Percentiles rank a stretch among this genome's conserved stretches.
phyloP scores from a whole-genome alignment of 64 coral and sea anemone species.

The Anthopleura sola region DNA sequence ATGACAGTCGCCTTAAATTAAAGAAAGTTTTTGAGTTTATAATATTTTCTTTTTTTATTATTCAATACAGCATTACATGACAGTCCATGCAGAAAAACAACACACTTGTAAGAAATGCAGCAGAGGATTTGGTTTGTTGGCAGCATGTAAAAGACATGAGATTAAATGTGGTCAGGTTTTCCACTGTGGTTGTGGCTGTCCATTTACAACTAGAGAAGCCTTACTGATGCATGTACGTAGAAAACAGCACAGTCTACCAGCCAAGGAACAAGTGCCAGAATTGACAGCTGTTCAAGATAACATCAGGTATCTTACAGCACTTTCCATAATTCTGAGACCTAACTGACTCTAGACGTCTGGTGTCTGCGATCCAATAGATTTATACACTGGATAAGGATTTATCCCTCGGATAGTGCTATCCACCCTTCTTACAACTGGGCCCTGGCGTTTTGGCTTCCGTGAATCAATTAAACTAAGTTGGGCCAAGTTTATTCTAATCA shows the following conservation, averaged over 20 bases:
- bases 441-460: no score
- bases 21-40: no score
- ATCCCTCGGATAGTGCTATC: no score
- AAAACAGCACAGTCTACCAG: slow-evolving; percentile 63
- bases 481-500: no score
- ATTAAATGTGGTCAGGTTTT: slow-evolving; percentile 86
- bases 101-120: slow-evolving; percentile 73
- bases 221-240: slow-evolving; percentile 77
- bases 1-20: no score
- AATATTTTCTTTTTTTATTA: neutral
- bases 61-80: slow-evolving; percentile 94
- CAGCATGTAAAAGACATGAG: slow-evolving; percentile 87
- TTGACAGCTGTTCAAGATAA: neutral
- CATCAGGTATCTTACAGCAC: neutral
- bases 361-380: no score
- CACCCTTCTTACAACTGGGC: no score
- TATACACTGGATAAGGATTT: no score
- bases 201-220: slow-evolving; percentile 86
- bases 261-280: neutral
- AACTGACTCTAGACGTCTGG: no score
- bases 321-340: no score
- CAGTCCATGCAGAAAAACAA: slow-evolving; percentile 93
- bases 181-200: slow-evolving; percentile 81
- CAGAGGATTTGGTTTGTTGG: slow-evolving; percentile 73
- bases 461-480: no score